Percentiles rank a stretch among this genome's conserved stretches.
These are phyloP conservation scores for Volucella inflata DNA, from an alignment of 2,888 invertebrate genomes.

Conservation along the genomic window DNA sequence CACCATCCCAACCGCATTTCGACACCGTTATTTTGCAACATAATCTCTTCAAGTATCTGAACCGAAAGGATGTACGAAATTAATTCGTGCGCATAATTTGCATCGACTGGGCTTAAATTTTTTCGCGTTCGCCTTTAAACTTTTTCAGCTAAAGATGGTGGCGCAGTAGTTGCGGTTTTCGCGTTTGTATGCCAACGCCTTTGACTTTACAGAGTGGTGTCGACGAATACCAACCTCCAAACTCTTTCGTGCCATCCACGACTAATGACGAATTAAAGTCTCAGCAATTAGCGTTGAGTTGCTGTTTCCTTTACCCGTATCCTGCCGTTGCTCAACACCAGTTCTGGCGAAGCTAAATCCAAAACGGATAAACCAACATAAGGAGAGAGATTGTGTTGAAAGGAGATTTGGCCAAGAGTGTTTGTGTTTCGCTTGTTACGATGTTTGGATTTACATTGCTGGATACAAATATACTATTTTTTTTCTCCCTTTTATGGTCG, in stretches of 20 bases:
- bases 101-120: conserved; percentile 68
- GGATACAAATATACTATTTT: conserved; percentile 25
- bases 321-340: conserved; percentile 1
- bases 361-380: not conserved
- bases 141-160: not conserved
- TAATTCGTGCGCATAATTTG: conserved; percentile 57
- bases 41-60: too few species aligned
- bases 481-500: not conserved
- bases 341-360: not conserved
- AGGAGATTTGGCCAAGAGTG: conserved; percentile 51
- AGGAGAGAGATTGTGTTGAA: conserved; percentile 45
- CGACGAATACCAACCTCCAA: too few species aligned
- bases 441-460: conserved; percentile 47
- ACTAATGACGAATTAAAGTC: conserved; percentile 72
- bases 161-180: too few species aligned
- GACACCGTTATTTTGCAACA: too few species aligned
- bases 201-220: too few species aligned
- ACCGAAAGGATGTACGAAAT: conserved; percentile 44
- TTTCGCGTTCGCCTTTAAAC: conserved; percentile 47
- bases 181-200: too few species aligned
- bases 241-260: conserved; percentile 11
- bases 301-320: conserved; percentile 1
- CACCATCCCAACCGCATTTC: too few species aligned
- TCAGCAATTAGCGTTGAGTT: conserved; percentile 63
- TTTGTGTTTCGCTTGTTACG: conserved; percentile 60